Conservation (phyloP, 2,888 invertebrate genomes). For the Himalopsyche tibetana region DNA sequence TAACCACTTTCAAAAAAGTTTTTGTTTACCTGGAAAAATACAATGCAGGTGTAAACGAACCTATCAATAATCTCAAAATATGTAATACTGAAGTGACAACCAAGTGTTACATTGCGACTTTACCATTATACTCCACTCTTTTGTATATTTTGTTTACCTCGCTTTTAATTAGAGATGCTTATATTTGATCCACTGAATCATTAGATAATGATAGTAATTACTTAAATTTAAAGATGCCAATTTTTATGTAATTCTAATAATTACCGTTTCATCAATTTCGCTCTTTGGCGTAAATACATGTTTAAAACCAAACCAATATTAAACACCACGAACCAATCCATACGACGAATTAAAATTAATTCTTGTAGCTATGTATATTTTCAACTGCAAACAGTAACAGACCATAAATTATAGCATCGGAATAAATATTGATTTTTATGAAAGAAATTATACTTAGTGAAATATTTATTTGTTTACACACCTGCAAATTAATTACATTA, state of each 20-base stretch:
- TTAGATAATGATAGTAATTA: background rate
- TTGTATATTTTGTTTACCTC: background rate
- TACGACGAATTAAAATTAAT: too few species aligned
- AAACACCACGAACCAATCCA: too few species aligned
- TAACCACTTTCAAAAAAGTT: background rate
- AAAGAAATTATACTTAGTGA: background rate
- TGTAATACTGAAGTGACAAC: background rate
- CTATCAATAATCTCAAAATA: background rate
- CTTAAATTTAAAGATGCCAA: too few species aligned
- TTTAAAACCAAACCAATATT: too few species aligned
- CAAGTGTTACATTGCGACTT: background rate
- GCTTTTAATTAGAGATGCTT: background rate
- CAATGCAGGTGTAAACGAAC: background rate
- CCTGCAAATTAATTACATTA: background rate
- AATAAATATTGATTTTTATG: conserved; percentile 22
- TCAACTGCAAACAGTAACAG: background rate
- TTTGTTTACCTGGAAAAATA: background rate
- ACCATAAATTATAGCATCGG: conserved; percentile 23
- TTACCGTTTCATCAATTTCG: too few species aligned
- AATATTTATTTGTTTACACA: conserved; percentile 11
- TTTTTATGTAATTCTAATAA: too few species aligned
- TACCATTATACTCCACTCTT: background rate
- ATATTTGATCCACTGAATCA: background rate
- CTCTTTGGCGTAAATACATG: too few species aligned
- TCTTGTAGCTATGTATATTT: background rate